Evolutionary conservation across 2,888 invertebrate species (phyloP), one percentile per base, ranked within the genome.

Genomic region (Fissipunctia ypsillon): DNA sequence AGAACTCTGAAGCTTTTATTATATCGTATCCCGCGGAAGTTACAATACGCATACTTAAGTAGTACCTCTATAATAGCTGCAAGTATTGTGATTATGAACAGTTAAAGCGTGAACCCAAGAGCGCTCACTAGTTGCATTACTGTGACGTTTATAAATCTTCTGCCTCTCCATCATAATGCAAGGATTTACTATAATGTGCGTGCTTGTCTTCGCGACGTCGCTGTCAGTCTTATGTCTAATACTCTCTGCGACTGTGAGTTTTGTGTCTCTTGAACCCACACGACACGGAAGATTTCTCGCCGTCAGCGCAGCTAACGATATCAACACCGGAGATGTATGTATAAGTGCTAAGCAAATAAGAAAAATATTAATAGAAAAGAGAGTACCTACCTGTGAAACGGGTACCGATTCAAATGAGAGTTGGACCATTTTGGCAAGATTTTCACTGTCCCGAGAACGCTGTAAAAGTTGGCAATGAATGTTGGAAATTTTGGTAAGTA

Each of bases 361-460:
- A 48, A 69, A 57, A 57, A 38, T 57, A 12, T 14, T 57, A 48
- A 69, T 16, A 38, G 16, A 45, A 52, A 43, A n/a, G 22, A 9
- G 28, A 3, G 41, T 52, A 1, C 22, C 2, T 52, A 1, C 22
- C 2, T 28, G 43, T 61, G 45, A n/a, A 54, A 35, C 45, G 25
- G 28, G n/a, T 61, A 14, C 45, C 50, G 38, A 19, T 9, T 14
- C 28, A 54, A 45, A 45, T 54, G 14, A 61, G n/a, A 1, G 3
- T 72, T 38, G 73, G 73, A 9, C 72, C 61, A 9, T 61, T 72
- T 38, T 61, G 73, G 72, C 60, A 61, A 45, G 52, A 61, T 45
- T 3, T 38, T 35, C n/a, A 7, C 1, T 31, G 35, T n/a, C 31
- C 41, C 31, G 48, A 48, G 6, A 19, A 22, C 14, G 35, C 19